Conservation (phyloP, 2,888 invertebrate genomes). For the Synanthedon vespiformis region DNA sequence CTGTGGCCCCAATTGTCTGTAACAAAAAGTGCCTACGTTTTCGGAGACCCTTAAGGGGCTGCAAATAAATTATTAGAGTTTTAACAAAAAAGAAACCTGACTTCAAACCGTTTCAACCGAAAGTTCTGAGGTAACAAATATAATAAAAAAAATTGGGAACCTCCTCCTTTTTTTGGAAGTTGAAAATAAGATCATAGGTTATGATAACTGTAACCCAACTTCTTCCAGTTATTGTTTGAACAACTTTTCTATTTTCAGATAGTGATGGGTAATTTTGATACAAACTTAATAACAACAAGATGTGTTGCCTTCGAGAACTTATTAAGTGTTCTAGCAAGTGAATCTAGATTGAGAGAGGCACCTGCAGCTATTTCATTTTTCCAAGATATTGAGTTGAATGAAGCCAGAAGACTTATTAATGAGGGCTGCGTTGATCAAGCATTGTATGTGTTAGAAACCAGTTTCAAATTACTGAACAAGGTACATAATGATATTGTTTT, state of each 20-base stretch:
- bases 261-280: conserved; percentile 78
- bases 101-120: no score
- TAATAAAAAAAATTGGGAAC: no score
- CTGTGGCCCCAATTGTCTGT: no score
- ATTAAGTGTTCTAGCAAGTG: conserved; percentile 66
- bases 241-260: conserved; percentile 41
- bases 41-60: no score
- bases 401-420: conserved; percentile 71
- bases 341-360: conserved; percentile 70
- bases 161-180: no score
- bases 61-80: no score
- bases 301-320: conserved; percentile 75
- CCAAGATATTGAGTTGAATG: conserved; percentile 73
- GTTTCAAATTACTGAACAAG: conserved; percentile 73
- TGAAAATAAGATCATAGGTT: no score
- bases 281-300: conserved; percentile 73
- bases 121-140: no score
- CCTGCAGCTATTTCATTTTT: conserved; percentile 72
- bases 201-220: no score
- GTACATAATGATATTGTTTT: conserved; percentile 18
- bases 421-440: conserved; percentile 74
- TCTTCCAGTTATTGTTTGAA: no score
- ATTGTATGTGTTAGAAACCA: conserved; percentile 74
- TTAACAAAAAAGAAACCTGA: no score
- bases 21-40: no score